Base-by-base conservation (phyloP, 2,113 vertebrate genomes). In the Caranx melampygus region DNA sequence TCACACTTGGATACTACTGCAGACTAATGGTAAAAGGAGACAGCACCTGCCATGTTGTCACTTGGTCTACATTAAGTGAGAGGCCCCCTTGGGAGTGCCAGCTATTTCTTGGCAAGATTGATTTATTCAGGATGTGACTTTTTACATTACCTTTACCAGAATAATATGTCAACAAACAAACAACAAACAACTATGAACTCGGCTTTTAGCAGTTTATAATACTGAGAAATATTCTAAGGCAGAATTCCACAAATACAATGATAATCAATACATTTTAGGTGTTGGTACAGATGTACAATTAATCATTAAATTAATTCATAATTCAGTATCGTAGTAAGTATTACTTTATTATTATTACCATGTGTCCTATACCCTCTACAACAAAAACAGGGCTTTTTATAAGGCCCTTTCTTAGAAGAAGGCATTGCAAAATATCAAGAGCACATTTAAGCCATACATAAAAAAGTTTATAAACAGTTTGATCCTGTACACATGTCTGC, bases 21-120 rank as follows among this genome's bases (percentile, higher is more conserved):
- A 77, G 68, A 90, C 78, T 88, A 90, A 92, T 83, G 60, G 86
- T 92, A 93, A 94, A 92, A 89, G 15, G 85, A 94, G 64, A 88
- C 14, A 2, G 16, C 88, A 90, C 79, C 86, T 89, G 87, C 62
- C 72, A 18, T 83, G 75, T 81, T 87, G 84, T 83, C 34, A 79
- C 83, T 84, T 51, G 57, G 59, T 77, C 79, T 49, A 42, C 67
- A 66, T 79, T 86, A 85, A 88, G 52, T 76, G 54, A 85, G 68
- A 84, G 72, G 44, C 37, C 61, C 12, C 0, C 0, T n/a, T 20
- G 47, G 76, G 63, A 81, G 86, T 73, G 45, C 26, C 42, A 71
- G 70, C 8, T 64, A 87, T 81, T 73, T 70, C 11, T 47, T 33
- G 9, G 80, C 70, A 31, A 44, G 42, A 42, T 40, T 15, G 12